Evolutionary conservation across 2,113 vertebrate genomes (phyloP), one percentile per base, ranked within the genome.

Genomic region (Apus apus): DNA sequence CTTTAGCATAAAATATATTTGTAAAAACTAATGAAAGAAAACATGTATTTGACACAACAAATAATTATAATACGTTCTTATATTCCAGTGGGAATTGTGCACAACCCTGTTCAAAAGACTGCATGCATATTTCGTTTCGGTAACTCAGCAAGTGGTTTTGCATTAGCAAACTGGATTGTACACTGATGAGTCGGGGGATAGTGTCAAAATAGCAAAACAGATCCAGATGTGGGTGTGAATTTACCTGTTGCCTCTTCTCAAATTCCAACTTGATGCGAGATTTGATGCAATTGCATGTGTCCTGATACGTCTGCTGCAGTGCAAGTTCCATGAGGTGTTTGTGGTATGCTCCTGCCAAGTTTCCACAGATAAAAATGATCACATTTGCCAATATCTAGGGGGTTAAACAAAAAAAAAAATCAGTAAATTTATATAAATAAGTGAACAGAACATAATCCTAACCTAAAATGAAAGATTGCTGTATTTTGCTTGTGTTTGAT

Each of bases 201-300:
- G 18, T 3, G 15, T 48, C 25, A 92, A 93, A 83, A 58, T 27
- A 94, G 88, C 38, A 66, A 16, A 89, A 45, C 15, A n/a, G 38
- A 53, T 21, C 13, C 68, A 92, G 54, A 66, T 18, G 25, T 6
- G 40, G 56, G 17, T 29, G n/a, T 54, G 50, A 27, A 26, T 66
- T 90, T 98, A 99, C 99, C 99, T 99, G 99, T 75, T 99, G 99
- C 38, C 99, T 98, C 92, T 99, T 99, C 95, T 99, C 99, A 97
- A 99, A 99, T 83, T 99, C 99, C 90, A 99, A 87, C 96, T 99
- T 99, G 97, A 99, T 99, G 17, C 99, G 99, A 21, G 99, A 99
- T 96, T 99, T 99, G 97, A 99, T 99, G 97, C 99, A 99, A 95
- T 99, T 99, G 97, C 99, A 99, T 0, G 99, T 99, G 97, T 99